phyloP scores from a whole-genome alignment of 2,113 vertebrate genomes.

The Aspiorhynchus laticeps region DNA sequence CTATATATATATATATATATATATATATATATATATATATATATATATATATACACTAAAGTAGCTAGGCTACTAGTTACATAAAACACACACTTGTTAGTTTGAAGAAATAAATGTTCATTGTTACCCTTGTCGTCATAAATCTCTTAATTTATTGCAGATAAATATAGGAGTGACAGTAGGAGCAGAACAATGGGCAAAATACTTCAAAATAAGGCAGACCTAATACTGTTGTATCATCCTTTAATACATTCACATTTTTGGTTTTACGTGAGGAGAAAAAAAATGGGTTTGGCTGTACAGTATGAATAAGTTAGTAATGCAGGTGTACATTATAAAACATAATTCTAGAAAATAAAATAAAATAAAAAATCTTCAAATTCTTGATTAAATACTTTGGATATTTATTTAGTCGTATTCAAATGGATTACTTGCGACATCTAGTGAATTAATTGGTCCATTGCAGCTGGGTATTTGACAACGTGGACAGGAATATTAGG shows the following conservation, averaged over 20 bases:
- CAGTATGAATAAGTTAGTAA: not conserved
- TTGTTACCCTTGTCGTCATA: not conserved
- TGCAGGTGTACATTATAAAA: not conserved
- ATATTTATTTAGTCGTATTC: not conserved
- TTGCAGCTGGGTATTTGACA: not conserved
- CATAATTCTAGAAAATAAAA: not conserved
- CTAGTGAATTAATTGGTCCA: conserved; percentile 32
- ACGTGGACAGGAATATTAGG: not conserved
- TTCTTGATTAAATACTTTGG: not conserved
- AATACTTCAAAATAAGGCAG: not conserved
- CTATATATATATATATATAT: no score
- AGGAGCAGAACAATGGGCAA: not conserved
- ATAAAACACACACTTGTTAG: not conserved
- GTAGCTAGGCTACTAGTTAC: no score
- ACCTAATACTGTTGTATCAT: not conserved
- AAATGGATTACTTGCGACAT: conserved; percentile 18
- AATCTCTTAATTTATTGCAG: not conserved
- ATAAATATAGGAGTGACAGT: not conserved
- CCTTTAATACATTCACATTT: conserved; percentile 1
- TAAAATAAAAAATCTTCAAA: not conserved
- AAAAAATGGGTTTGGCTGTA: not conserved
- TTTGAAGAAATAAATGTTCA: not conserved
- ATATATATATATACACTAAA: no score
- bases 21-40: no score
- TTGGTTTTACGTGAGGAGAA: not conserved